A percentile compares a stretch with the other conserved stretches of the same genome.
Evolutionary conservation across 2,888 invertebrate genomes (phyloP).

Genomic region (Perithous albicinctus): DNA sequence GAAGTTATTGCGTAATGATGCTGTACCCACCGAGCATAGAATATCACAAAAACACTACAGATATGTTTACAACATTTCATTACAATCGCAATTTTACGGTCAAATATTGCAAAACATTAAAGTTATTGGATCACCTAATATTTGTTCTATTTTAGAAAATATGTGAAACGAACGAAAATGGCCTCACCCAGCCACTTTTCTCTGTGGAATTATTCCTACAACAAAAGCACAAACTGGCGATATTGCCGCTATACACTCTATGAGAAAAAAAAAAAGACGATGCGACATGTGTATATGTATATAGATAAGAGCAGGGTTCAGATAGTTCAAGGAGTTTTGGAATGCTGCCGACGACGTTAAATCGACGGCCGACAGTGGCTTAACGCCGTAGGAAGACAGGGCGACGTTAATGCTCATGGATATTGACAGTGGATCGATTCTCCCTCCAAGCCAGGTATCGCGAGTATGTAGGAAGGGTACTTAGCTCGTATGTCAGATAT

Average conservation of each 20-base stretch:
- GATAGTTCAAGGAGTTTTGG: slow-evolving; percentile 18
- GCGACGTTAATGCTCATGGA: slow-evolving; percentile 64
- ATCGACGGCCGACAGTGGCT: slow-evolving; percentile 47
- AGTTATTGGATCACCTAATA: no score
- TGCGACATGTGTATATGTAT: background rate
- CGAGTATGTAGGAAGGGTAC: slow-evolving; percentile 32
- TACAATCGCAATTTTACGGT: no score
- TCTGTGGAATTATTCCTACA: background rate
- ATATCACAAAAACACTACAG: background rate
- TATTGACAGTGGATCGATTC: slow-evolving; percentile 65
- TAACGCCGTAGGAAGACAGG: slow-evolving; percentile 45
- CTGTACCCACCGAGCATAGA: background rate
- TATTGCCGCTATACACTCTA: background rate
- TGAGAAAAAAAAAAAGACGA: background rate
- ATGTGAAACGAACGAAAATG: no score
- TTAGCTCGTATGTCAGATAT: slow-evolving; percentile 32
- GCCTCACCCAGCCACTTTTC: background rate
- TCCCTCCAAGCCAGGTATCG: slow-evolving; percentile 11
- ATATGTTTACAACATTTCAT: no score
- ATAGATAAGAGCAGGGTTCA: background rate
- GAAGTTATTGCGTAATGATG: background rate
- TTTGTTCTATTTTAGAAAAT: no score
- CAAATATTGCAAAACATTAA: no score
- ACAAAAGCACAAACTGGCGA: background rate
- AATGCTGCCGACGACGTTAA: slow-evolving; percentile 35